Base-by-base conservation (phyloP, 2,113 vertebrate genomes). In the Pygoscelis adeliae region DNA sequence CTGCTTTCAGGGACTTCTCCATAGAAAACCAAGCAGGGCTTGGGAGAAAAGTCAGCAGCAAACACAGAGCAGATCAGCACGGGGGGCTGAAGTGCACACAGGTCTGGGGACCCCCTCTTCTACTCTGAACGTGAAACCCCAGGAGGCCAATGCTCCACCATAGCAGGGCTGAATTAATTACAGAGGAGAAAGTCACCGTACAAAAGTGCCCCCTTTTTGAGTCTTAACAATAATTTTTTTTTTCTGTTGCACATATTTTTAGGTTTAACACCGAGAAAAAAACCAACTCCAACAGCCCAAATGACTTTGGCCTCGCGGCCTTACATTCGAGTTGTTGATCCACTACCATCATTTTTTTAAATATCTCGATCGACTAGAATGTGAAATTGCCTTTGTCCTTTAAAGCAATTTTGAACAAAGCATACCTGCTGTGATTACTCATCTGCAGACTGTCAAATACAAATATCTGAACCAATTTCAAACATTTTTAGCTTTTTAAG, bases 341-440 rank as follows among this genome's bases (percentile, higher is more conserved):
- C 89, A 81, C 86, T 32, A 76, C 32, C 42, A 71, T 49, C 55
- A 62, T 40, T 63, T 90, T 70, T 82, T 62, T 34, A 87, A 94
- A 95, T 30, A 83, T 71, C 89, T 88, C 0, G 0, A 92, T 63
- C 23, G 22, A 89, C 81, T 83, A 55, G 67, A 96, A 96, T 56
- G 52, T 67, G 70, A 94, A 97, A 94, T 89, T 92, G 84, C 78
- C 62, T 96, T 82, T 91, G 89, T 95, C 83, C 91, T 96, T 90
- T 91, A 93, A 85, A 96, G 91, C 44, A 86, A 95, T 94, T 94
- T 65, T 62, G 80, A 93, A 92, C 73, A 84, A 84, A 79, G 83
- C 78, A 27, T 89, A 87, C 89, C 86, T 96, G 91, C 87, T 96
- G 90, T 80, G 94, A 92, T 83, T 96, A 92, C 81, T 95, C 83